These are phyloP conservation scores for Tachysurus fulvidraco DNA, from an alignment of 2,113 vertebrate species.

Conservation along the genomic window DNA sequence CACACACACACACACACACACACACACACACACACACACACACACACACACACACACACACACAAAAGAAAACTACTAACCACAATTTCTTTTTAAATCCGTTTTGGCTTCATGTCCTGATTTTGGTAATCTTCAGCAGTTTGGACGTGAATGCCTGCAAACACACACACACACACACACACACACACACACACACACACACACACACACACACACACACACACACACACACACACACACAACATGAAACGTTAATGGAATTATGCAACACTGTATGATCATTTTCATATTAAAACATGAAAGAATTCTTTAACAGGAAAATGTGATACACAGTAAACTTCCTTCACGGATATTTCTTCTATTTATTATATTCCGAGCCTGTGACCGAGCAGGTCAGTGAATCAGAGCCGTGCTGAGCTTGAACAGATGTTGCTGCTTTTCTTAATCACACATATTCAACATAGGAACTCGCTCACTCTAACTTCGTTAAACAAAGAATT, in stretches of 20 bases:
- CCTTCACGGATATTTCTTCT: not conserved
- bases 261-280: not conserved
- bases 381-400: conserved; percentile 21
- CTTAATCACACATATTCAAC: conserved; percentile 28
- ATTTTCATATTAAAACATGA: not conserved
- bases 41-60: not conserved
- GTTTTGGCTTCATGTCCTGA: conserved; percentile 49
- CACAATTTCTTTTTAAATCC: conserved; percentile 40
- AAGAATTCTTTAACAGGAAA: not conserved
- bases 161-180: conserved; percentile 4
- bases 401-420: not conserved
- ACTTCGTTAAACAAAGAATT: conserved; percentile 15
- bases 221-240: conserved; percentile 11
- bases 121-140: conserved; percentile 47
- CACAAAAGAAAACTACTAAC: conserved; percentile 27
- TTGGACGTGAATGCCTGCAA: conserved; percentile 39
- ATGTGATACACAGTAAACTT: not conserved
- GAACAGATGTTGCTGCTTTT: conserved; percentile 38
- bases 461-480: not conserved
- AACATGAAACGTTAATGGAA: conserved; percentile 38
- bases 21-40: not conserved
- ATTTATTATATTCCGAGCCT: not conserved
- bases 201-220: not conserved
- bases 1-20: not conserved
- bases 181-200: too few relatives aligned